A percentile compares a stretch with the other conserved stretches of the same genome.
phyloP scores from a whole-genome alignment of 2,113 vertebrate genomes.

The Neogobius melanostomus region DNA sequence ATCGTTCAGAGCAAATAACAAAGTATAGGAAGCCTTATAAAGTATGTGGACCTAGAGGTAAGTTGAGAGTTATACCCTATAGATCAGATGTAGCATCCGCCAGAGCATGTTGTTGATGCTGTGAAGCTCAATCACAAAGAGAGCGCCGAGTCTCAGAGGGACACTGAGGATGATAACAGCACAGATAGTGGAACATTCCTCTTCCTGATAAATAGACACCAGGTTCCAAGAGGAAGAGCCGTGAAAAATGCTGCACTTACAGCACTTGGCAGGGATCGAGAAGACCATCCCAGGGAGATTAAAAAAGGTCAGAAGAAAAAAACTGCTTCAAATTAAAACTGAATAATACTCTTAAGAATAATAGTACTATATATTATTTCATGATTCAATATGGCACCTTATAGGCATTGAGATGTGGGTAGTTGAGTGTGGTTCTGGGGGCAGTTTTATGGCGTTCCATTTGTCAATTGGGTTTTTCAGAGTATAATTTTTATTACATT shows the following conservation, averaged over 20 bases:
- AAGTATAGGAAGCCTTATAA: too few species aligned
- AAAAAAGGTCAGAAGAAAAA: neutral
- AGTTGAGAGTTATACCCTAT: neutral
- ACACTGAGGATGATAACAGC: slow-evolving; percentile 5
- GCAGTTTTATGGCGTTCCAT: too few species aligned
- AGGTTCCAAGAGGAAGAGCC: neutral
- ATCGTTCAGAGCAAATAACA: too few species aligned
- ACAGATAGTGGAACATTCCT: slow-evolving; percentile 9
- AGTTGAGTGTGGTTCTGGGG: too few species aligned
- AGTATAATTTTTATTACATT: too few species aligned
- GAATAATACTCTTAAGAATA: too few species aligned
- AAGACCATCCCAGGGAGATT: neutral
- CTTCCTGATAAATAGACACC: slow-evolving; percentile 2
- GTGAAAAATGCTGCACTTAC: neutral
- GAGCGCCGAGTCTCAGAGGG: slow-evolving; percentile 4
- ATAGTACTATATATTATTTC: too few species aligned
- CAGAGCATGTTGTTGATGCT: slow-evolving; percentile 9
- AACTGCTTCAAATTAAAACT: too few species aligned
- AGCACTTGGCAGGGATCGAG: neutral
- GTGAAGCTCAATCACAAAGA: slow-evolving; percentile 3
- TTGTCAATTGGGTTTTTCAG: too few species aligned
- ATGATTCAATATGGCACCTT: too few species aligned
- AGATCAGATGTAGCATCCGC: slow-evolving; percentile 1
- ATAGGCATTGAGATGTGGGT: too few species aligned
- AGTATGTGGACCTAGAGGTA: neutral